Base-by-base conservation (phyloP, 2,113 vertebrate genomes). In the Ornithorhynchus anatinus region DNA sequence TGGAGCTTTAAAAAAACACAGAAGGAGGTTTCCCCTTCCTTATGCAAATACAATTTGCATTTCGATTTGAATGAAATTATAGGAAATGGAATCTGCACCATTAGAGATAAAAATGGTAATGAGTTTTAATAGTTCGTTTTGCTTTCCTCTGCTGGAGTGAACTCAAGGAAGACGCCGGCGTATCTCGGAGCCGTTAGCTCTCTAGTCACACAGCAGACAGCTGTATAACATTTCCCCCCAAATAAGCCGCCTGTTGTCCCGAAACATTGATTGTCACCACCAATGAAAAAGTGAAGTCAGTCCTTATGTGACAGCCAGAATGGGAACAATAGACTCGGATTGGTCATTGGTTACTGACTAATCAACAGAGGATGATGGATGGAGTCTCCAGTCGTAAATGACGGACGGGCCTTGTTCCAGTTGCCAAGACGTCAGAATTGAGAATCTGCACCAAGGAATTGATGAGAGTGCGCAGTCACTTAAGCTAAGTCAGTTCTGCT, bases 21-120 rank as follows among this genome's bases (percentile, higher is more conserved):
- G 3, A 10, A 22, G 12, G 8, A 27, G n/a, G 10, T 10, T 38
- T 53, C 9, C 25, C 44, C 29, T 44, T 68, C 39, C 44, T 59
- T 52, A 14, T 8, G 58, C 72, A 81, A 84, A 84, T 25, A 62
- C 9, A 39, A 40, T 17, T 56, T 27, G 48, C 56, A 57, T 77
- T 79, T 73, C 56, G 59, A 78, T 67, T 64, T 39, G 61, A 75
- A 69, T 45, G 62, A 75, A 87, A 61, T 19, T 13, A 67, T 0
- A 37, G 60, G 62, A 75, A 82, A 59, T 32, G 36, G 66, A 61
- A 70, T 66, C 75, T 80, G 80, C 27, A 35, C 75, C 76, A 43
- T 15, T 80, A 63, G 76, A 89, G 83, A 86, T 76, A 88, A 83
- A 82, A 74, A 82, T 81, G 76, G 71, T 75, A 82, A 89, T 77